Conservation (phyloP, 2,113 vertebrate species). For the Polypterus bichir region DNA sequence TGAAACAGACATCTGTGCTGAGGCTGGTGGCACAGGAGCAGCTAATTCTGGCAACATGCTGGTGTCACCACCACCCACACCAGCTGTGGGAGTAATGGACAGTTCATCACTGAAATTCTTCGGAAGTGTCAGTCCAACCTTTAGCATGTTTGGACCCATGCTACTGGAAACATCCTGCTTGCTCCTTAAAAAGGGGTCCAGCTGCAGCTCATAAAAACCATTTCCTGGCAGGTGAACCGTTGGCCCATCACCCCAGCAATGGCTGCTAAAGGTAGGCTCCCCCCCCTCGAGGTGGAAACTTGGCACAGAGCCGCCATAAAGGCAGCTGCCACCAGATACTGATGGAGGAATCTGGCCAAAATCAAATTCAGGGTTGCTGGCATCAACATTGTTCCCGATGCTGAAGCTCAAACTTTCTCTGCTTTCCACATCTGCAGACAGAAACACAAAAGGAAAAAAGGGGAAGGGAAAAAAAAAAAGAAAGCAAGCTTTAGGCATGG, state of each 20-base stretch:
- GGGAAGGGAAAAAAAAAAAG: too few species aligned
- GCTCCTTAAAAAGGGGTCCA: constrained; percentile 39
- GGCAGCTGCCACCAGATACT: constrained; percentile 27
- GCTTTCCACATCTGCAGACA: too few species aligned
- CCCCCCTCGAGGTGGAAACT: constrained; percentile 28
- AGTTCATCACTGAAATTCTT: constrained; percentile 1
- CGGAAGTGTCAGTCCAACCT: constrained; percentile 34
- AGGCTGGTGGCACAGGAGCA: constrained; percentile 17
- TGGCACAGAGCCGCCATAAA: constrained; percentile 10
- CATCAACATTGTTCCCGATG: constrained; percentile 25
- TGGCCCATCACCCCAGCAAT: not conserved
- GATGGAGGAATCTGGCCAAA: constrained; percentile 41
- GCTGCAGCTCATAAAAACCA: constrained; percentile 47
- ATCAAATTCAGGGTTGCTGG: constrained; percentile 28
- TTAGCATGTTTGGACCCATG: constrained; percentile 20
- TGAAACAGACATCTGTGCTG: constrained; percentile 53
- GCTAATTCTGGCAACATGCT: constrained; percentile 31
- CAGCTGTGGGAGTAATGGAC: constrained; percentile 22
- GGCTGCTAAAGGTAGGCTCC: not conserved
- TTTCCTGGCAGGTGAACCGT: constrained; percentile 20
- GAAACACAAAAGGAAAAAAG: too few species aligned
- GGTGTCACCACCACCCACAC: constrained; percentile 32
- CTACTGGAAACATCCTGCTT: constrained; percentile 8
- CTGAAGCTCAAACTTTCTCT: constrained; percentile 35
- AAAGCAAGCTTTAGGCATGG: too few species aligned